Evolutionary conservation across 2,888 invertebrate species (phyloP).

Genomic region (Homarus gammarus): DNA sequence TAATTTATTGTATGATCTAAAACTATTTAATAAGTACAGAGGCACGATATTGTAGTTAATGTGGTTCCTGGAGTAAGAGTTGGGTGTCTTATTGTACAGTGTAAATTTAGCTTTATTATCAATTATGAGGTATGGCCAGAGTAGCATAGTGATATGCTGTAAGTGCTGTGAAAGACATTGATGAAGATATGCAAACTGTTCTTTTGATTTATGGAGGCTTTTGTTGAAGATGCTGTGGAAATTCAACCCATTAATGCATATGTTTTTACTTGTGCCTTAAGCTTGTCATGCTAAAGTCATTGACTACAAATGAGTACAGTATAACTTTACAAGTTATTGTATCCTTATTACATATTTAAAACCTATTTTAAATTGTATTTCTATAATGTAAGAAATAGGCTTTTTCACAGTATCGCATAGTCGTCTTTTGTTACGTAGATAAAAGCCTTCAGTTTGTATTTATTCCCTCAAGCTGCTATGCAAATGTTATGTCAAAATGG

Average conservation of each 20-base stretch:
- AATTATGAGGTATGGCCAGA: background rate
- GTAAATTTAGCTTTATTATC: background rate
- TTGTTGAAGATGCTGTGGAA: constrained; percentile 10
- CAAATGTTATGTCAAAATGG: constrained; percentile 23
- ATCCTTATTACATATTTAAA: background rate
- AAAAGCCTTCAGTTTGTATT: background rate
- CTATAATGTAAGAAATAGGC: background rate
- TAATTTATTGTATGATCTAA: background rate
- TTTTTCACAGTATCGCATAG: constrained; percentile 20
- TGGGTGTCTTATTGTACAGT: background rate
- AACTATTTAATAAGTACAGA: background rate
- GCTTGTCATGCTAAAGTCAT: background rate
- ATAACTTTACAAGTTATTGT: background rate
- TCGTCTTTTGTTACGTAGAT: background rate
- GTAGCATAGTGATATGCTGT: background rate
- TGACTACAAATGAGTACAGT: background rate
- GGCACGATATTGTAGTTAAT: background rate
- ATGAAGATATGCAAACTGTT: constrained; percentile 1
- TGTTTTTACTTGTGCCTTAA: constrained; percentile 5
- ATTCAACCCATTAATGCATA: background rate
- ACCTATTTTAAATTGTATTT: background rate
- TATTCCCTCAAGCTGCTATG: constrained; percentile 14
- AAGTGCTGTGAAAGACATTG: background rate
- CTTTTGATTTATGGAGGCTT: background rate
- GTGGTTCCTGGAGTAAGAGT: background rate